Percentiles rank a stretch among this genome's conserved stretches.
Conservation (phyloP, 2,888 invertebrate species). For the Platynereis dumerilii region DNA sequence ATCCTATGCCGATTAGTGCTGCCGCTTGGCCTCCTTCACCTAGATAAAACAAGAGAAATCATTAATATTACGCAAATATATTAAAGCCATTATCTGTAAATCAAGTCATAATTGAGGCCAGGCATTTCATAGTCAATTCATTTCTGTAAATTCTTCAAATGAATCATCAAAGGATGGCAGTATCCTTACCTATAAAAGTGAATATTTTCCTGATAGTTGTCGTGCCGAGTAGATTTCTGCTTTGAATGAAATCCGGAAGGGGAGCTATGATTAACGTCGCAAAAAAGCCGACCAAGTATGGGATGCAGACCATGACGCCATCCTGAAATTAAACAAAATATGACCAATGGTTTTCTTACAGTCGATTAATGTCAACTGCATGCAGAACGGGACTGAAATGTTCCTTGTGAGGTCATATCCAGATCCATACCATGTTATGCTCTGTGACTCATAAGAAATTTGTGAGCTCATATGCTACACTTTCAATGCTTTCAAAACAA, state of each 20-base stretch:
- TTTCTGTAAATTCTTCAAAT: too few species aligned
- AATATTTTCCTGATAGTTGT: slow-evolving; percentile 7
- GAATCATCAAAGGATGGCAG: not conserved
- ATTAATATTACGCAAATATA: not conserved
- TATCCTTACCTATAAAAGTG: not conserved
- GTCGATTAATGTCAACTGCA: too few species aligned
- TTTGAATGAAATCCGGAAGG: not conserved
- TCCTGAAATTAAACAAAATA: not conserved
- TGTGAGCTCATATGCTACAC: too few species aligned
- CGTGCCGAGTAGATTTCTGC: not conserved
- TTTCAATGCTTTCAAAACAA: too few species aligned
- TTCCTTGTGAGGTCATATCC: too few species aligned
- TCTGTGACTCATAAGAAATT: too few species aligned
- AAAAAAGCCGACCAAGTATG: not conserved
- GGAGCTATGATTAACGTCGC: not conserved
- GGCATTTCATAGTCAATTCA: too few species aligned
- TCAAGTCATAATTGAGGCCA: too few species aligned
- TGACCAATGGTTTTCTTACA: too few species aligned
- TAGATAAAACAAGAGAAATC: not conserved
- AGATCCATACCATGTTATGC: too few species aligned
- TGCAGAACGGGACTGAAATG: too few species aligned
- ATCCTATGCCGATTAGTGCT: not conserved
- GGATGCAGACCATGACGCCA: not conserved
- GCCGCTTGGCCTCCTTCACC: not conserved
- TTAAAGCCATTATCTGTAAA: not conserved